phyloP scores from a whole-genome alignment of 1,140 invertebrate genomes.

The Hypothenemus hampei region DNA sequence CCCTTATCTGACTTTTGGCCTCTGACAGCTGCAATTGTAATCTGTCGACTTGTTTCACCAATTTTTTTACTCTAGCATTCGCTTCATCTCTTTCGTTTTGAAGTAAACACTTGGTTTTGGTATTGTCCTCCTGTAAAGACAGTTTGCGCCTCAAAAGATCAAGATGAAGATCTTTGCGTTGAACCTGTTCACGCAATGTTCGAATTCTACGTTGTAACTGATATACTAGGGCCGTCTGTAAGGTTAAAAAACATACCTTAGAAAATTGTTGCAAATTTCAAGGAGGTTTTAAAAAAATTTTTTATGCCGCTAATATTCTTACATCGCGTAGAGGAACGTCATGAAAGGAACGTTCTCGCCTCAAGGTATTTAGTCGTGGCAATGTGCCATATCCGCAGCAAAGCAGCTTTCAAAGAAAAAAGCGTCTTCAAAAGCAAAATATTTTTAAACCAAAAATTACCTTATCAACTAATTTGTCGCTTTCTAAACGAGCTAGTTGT shows the following conservation, averaged over 20 bases:
- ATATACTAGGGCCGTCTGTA: slow-evolving; percentile 78
- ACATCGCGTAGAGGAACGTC: slow-evolving; percentile 53
- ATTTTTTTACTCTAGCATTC: slow-evolving; percentile 65
- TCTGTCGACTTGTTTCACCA: slow-evolving; percentile 71
- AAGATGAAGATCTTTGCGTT: slow-evolving; percentile 84
- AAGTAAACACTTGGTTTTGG: slow-evolving; percentile 55
- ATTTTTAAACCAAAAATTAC: slow-evolving; percentile 46
- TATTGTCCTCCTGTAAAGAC: slow-evolving; percentile 72
- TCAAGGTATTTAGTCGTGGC: slow-evolving; percentile 52
- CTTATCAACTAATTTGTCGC: slow-evolving; percentile 72
- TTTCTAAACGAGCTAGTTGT: slow-evolving; percentile 69
- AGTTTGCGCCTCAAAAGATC: slow-evolving; percentile 83
- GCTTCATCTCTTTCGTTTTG: slow-evolving; percentile 73
- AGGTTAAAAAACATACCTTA: slow-evolving; percentile 5
- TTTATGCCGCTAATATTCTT: slow-evolving; percentile 27
- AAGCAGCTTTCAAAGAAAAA: slow-evolving; percentile 51
- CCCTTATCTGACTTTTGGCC: slow-evolving; percentile 63
- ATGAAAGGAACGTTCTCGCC: slow-evolving; percentile 67
- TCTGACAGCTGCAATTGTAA: slow-evolving; percentile 67
- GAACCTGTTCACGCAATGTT: slow-evolving; percentile 79
- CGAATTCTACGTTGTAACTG: slow-evolving; percentile 76
- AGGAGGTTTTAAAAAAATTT: slow-evolving; percentile 11
- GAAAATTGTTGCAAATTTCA: too few species aligned
- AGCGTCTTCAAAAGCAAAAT: not conserved
- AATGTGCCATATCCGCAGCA: slow-evolving; percentile 62